Conservation (phyloP, 2,797 vertebrate species). For the Heliangelus exortis region DNA sequence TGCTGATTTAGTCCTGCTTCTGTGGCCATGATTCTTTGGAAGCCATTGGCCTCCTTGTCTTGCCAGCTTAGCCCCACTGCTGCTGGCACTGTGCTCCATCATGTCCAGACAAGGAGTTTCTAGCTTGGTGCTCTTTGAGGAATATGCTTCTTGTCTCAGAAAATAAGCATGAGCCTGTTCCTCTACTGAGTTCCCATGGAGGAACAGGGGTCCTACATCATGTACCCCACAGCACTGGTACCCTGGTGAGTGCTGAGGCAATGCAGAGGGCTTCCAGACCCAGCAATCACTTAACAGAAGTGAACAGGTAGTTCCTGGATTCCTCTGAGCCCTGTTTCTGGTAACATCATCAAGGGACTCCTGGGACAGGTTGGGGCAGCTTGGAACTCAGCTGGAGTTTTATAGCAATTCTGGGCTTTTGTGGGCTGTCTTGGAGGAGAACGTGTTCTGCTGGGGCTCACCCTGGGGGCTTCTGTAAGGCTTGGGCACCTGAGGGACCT, state of each 20-base stretch:
- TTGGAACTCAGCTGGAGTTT: neutral
- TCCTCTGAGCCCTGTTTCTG: neutral
- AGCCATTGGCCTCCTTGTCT: neutral
- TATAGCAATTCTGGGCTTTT: neutral
- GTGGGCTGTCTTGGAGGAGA: neutral
- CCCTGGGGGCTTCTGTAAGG: neutral
- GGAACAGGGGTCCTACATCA: neutral
- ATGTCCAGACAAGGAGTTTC: neutral
- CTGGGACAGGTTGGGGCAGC: neutral
- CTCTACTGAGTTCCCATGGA: fast-evolving
- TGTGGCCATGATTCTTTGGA: neutral
- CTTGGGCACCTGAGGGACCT: neutral
- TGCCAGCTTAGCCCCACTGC: neutral
- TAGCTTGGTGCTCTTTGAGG: neutral
- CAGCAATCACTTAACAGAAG: neutral
- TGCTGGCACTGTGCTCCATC: neutral
- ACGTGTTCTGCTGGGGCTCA: neutral
- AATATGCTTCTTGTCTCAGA: neutral
- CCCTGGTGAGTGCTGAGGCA: neutral
- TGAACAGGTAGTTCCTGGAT: neutral
- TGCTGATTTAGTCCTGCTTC: neutral
- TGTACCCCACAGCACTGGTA: neutral
- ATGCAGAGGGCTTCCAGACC: neutral
- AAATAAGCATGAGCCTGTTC: neutral
- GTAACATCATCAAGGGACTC: neutral